Evolutionary conservation across 2,797 vertebrate genomes (phyloP).

Genomic region (Chrysocyon brachyurus): DNA sequence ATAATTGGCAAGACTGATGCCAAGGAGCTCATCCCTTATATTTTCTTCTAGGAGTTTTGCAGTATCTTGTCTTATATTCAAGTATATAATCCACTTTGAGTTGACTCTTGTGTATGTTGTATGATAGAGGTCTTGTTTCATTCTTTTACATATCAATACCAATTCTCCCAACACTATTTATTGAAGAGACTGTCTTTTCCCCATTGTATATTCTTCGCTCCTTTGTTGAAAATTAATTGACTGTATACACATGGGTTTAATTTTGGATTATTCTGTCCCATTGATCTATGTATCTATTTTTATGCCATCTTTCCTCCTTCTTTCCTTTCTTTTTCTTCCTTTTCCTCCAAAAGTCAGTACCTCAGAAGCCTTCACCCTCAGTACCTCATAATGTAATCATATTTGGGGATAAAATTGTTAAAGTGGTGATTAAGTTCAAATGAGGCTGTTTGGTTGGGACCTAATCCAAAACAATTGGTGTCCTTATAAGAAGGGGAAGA

Average conservation of each 20-base stretch:
- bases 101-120: not conserved
- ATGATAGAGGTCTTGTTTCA: not conserved
- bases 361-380: not conserved
- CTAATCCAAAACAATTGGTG: not conserved
- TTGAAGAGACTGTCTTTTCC: not conserved
- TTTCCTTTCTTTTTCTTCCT: no score
- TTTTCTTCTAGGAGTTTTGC: not conserved
- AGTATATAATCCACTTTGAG: not conserved
- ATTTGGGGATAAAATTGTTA: not conserved
- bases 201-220: not conserved
- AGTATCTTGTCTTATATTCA: not conserved
- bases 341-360: not conserved
- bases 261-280: not conserved
- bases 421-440: not conserved
- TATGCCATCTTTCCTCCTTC: not conserved
- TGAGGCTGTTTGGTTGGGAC: not conserved
- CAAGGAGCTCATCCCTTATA: not conserved
- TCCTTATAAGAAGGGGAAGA: not conserved
- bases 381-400: not conserved
- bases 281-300: not conserved
- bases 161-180: not conserved
- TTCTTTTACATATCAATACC: not conserved
- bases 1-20: not conserved
- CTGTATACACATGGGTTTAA: not conserved
- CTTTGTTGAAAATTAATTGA: not conserved